Evolutionary conservation across 2,113 vertebrate genomes (phyloP), one percentile per base, ranked within the genome.

Genomic region (Alouatta palliata): DNA sequence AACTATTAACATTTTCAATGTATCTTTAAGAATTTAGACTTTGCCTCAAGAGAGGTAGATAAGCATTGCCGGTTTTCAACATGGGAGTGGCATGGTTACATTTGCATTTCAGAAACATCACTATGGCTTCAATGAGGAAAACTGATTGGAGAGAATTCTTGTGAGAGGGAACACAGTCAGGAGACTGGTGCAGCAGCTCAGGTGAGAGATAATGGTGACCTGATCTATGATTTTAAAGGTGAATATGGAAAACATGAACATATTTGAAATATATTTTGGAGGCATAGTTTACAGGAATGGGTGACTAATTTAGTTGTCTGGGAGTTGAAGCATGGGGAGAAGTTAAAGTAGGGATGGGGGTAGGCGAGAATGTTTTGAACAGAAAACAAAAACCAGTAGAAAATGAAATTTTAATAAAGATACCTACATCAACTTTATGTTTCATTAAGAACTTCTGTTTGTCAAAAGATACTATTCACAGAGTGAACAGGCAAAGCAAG

Each of bases 31-130:
- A 91, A 43, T 68, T 76, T 64, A 79, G 14, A 73, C 23, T 80
- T 86, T 91, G 43, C 25, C 37, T 27, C 5, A 80, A 61, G 47
- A 94, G 47, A 95, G 88, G 77, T 91, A 7, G 20, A 40, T 66
- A 61, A 47, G 13, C 17, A 75, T 49, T 84, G n/a, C 70, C 49
- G 19, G 25, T 84, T 95, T 91, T 87, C 47, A 92, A 43, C 35
- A 68, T 30, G 20, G 64, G 91, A 93, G 11, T 86, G 30, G 45
- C 35, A 79, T 83, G 35, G 11, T 77, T 32, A 93, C 10, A 82
- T 79, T 79, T 91, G 32, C 56, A 92, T 75, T 97, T 87, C 54
- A 89, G 64, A 95, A 93, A 88, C 91, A 40, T 40, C 45, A 70
- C 25, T 90, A 73, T 85, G 32, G 25, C 10, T 79, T 95, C 30